A percentile compares a stretch with the other conserved stretches of the same genome.
phyloP scores from a whole-genome alignment of 2,113 vertebrate genomes.

The Proterorhinus semilunaris region DNA sequence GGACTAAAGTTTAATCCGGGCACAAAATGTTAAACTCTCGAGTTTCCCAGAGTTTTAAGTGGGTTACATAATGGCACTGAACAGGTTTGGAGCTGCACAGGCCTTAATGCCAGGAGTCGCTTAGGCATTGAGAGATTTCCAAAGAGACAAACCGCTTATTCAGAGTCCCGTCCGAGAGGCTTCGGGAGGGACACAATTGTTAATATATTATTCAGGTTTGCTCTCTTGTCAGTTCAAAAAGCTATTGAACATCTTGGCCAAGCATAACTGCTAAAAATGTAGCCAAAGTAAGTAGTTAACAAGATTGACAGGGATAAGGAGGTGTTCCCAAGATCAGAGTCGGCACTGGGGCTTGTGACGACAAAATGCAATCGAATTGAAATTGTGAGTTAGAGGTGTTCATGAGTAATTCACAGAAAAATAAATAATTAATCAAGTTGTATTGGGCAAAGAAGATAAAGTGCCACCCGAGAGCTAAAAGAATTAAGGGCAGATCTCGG shows the following conservation, averaged over 20 bases:
- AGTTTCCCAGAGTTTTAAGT: conserved; percentile 25
- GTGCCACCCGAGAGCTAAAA: too few species aligned
- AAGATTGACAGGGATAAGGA: too few species aligned
- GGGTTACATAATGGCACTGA: conserved; percentile 26
- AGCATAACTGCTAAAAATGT: background rate
- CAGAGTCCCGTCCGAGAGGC: background rate
- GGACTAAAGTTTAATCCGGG: background rate
- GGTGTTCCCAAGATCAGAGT: too few species aligned
- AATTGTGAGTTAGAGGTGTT: too few species aligned
- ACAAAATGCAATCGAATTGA: too few species aligned
- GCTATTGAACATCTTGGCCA: background rate
- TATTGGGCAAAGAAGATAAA: too few species aligned
- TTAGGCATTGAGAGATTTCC: conserved; percentile 29
- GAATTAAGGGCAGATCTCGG: too few species aligned
- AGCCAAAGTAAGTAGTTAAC: too few species aligned
- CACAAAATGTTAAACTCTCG: background rate
- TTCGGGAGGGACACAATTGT: background rate
- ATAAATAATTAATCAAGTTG: too few species aligned
- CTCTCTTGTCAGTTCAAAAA: background rate
- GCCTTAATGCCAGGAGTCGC: conserved; percentile 26
- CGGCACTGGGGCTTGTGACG: too few species aligned
- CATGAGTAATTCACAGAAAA: too few species aligned
- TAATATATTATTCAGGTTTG: background rate
- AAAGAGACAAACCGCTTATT: conserved; percentile 21
- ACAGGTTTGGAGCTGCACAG: conserved; percentile 3